Percentiles rank a stretch among this genome's conserved stretches.
Evolutionary conservation across 37 sponge, comb jelly and placozoan genomes (phyloP).

Genomic region (Bolinopsis microptera): DNA sequence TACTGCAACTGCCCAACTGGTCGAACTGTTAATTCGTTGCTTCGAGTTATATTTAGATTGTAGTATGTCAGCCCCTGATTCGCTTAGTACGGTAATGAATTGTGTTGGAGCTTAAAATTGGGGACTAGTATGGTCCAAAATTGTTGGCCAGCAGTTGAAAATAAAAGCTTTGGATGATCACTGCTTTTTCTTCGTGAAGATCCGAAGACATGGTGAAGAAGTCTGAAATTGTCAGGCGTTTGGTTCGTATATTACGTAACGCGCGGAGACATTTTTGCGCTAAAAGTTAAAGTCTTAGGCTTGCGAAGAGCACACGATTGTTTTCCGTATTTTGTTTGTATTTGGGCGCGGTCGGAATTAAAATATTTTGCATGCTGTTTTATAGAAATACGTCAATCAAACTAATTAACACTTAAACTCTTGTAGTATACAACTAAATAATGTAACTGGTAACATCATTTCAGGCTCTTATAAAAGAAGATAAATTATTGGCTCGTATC

Average conservation of each 20-base stretch:
- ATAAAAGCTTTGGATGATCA: too few relatives aligned
- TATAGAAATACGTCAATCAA: neutral
- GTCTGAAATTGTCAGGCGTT: neutral
- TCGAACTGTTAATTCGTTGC: neutral
- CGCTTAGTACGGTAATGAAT: too few relatives aligned
- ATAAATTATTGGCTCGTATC: slow-evolving; percentile 89
- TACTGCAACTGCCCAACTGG: neutral
- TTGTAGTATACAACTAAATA: neutral
- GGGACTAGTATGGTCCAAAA: too few relatives aligned
- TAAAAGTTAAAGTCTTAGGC: neutral
- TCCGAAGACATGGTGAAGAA: neutral
- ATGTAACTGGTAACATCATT: neutral
- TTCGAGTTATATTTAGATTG: neutral
- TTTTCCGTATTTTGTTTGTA: neutral
- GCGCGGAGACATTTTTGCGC: neutral
- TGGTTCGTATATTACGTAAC: slow-evolving; percentile 8
- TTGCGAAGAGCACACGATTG: neutral
- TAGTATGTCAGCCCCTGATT: neutral
- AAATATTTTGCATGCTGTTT: neutral
- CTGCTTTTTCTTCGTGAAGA: too few relatives aligned
- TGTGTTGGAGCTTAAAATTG: too few relatives aligned
- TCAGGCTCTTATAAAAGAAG: slow-evolving; percentile 87
- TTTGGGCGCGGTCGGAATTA: neutral
- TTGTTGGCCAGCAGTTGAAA: too few relatives aligned
- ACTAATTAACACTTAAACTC: neutral